phyloP scores from a whole-genome alignment of 2,888 invertebrate species.

The Disparrhopalites patrizii region DNA sequence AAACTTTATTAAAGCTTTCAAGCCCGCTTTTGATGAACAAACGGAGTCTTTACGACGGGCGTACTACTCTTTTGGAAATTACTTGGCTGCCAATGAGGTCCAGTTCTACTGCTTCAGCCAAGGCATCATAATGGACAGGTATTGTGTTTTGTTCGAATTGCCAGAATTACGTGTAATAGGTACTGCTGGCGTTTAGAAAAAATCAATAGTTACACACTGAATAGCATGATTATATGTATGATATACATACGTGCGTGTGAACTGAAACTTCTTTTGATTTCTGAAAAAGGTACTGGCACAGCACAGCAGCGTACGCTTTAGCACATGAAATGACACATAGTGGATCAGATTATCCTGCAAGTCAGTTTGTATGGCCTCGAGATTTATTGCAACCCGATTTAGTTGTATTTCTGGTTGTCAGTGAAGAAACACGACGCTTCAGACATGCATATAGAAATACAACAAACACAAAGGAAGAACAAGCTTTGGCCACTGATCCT shows the following conservation, averaged over 20 bases:
- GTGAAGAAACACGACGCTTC: slow-evolving; percentile 51
- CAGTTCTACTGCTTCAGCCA: slow-evolving; percentile 48
- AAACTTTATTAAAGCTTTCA: slow-evolving; percentile 50
- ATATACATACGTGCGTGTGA: too few species aligned
- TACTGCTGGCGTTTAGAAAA: too few species aligned
- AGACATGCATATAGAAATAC: slow-evolving; percentile 49
- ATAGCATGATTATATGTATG: too few species aligned
- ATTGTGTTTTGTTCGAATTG: too few species aligned
- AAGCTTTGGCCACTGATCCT: slow-evolving; percentile 38
- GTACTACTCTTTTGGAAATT: slow-evolving; percentile 55
- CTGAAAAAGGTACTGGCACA: slow-evolving; percentile 54
- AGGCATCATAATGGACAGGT: slow-evolving; percentile 56
- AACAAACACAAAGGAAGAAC: slow-evolving; percentile 46
- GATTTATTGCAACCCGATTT: slow-evolving; percentile 54
- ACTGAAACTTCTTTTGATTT: too few species aligned
- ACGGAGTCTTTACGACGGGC: slow-evolving; percentile 51
- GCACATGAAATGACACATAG: slow-evolving; percentile 51
- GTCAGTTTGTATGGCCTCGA: slow-evolving; percentile 53
- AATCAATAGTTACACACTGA: too few species aligned
- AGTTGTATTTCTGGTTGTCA: slow-evolving; percentile 53
- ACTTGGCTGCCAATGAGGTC: slow-evolving; percentile 54
- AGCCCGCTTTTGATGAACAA: slow-evolving; percentile 51
- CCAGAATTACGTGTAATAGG: too few species aligned
- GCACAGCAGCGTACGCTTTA: slow-evolving; percentile 54
- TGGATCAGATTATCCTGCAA: slow-evolving; percentile 48